Conservation (phyloP, 2,797 vertebrate species). For the Gobionotothen gibberifrons region DNA sequence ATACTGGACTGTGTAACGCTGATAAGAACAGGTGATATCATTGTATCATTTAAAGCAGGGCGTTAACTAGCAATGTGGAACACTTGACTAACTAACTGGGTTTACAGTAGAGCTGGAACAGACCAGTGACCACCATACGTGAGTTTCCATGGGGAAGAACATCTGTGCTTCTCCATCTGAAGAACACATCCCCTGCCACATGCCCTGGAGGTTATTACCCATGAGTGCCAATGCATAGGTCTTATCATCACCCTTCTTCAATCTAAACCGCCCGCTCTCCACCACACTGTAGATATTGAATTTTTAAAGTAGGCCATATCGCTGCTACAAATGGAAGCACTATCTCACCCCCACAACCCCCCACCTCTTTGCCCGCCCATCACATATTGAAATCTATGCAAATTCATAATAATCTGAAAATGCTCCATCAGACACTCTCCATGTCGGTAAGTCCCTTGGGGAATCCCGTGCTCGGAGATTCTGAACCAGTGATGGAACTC, state of each 20-base stretch:
- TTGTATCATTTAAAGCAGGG: too few species aligned
- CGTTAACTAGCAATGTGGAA: conserved; percentile 36
- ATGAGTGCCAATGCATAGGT: conserved; percentile 8
- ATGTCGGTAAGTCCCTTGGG: conserved; percentile 26
- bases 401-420: conserved; percentile 65
- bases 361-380: neutral
- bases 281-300: conserved; percentile 34
- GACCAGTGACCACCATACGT: neutral
- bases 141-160: conserved; percentile 7
- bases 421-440: conserved; percentile 43
- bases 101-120: neutral
- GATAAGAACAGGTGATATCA: too few species aligned
- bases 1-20: too few species aligned
- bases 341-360: conserved; percentile 10
- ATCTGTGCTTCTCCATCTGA: neutral
- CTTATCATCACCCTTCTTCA: conserved; percentile 30
- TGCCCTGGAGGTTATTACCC: conserved; percentile 33
- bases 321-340: conserved; percentile 45
- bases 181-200: conserved; percentile 2
- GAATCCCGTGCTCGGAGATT: conserved; percentile 45
- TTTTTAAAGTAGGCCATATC: conserved; percentile 54
- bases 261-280: conserved; percentile 26
- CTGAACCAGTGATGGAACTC: conserved; percentile 50
- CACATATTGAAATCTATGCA: conserved; percentile 62
- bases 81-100: conserved; percentile 3